Evolutionary conservation across 2,888 invertebrate species (phyloP), one percentile per base, ranked within the genome.

Genomic region (Erynnis tages): DNA sequence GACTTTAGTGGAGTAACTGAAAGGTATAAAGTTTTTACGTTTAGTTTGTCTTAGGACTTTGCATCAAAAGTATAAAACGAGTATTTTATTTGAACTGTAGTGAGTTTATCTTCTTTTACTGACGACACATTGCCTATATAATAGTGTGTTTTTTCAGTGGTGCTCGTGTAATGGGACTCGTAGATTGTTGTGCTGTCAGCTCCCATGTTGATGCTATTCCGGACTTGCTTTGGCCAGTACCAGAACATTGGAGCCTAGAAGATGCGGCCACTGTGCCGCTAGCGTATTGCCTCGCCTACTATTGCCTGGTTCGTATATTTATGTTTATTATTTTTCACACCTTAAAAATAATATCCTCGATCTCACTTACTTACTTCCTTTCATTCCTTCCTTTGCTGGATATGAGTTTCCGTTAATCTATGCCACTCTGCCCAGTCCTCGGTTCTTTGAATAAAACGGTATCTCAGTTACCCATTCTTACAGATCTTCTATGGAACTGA

Each of bases 181-280:
- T 92, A 0, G 63, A 69, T 0, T 59, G 62, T 11, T 83, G 91
- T 25, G 90, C 93, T 4, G 71, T 92, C 17, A 90, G 93, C 1
- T 90, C 90, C 3, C 71, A 84, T 35, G 88, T 93, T n/a, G 78
- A 76, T 38, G 91, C 90, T 5, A 83, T 90, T 56, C 73, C 79
- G 0, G 74, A 87, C 23, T 71, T 92, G 50, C 57, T 79, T 35
- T 96, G 95, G 94, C 86, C 91, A 5, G 84, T 95, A 8, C 95
- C 95, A 0, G 85, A 91, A 1, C 68, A 84, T 14, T 95, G 94
- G 94, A 89, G 87, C 1, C 71, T 94, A 17, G 91, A 93, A 66
- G 93, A 95, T 54, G 95, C 94, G 4, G 93, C 94, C 7, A 93
- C 94, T 0, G 91, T 95, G 0, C 95, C 96, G 0, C 92, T 94